Percentiles rank a stretch among this genome's conserved stretches.
Evolutionary conservation across 1,140 invertebrate genomes (phyloP).

Genomic region (Elymnias hypermnestra): DNA sequence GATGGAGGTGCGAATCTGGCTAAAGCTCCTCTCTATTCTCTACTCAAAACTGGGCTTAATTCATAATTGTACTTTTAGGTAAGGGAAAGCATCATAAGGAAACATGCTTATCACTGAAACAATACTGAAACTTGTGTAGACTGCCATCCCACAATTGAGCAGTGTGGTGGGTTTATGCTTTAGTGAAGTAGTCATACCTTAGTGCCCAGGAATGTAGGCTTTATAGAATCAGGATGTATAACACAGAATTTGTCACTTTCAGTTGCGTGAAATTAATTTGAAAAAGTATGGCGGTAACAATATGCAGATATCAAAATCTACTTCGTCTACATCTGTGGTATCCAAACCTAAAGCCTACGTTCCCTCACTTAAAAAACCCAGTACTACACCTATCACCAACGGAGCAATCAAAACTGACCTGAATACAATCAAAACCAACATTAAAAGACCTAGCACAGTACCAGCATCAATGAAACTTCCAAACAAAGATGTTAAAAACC

Average conservation of each 20-base stretch:
- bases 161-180: too few relatives aligned
- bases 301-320: conserved; percentile 3
- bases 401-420: conserved; percentile 5
- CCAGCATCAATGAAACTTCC: conserved; percentile 6
- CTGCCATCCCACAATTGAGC: too few relatives aligned
- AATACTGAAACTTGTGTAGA: too few relatives aligned
- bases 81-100: too few relatives aligned
- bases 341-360: conserved; percentile 11
- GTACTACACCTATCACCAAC: too few relatives aligned
- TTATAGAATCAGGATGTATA: too few relatives aligned
- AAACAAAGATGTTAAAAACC: conserved; percentile 4
- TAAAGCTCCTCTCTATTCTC: not conserved
- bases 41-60: not conserved
- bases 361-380: not conserved
- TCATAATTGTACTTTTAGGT: too few relatives aligned
- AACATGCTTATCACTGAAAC: too few relatives aligned
- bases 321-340: conserved; percentile 2
- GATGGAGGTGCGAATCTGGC: too few relatives aligned
- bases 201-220: too few relatives aligned
- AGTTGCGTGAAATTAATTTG: conserved; percentile 56
- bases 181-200: too few relatives aligned
- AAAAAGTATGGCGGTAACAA: conserved; percentile 54
- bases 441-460: conserved; percentile 29
- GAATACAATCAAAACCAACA: not conserved
- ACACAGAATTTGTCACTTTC: conserved; percentile 31